These are phyloP conservation scores for Gortyna flavago DNA, from an alignment of 2,888 invertebrate species.

Conservation along the genomic window DNA sequence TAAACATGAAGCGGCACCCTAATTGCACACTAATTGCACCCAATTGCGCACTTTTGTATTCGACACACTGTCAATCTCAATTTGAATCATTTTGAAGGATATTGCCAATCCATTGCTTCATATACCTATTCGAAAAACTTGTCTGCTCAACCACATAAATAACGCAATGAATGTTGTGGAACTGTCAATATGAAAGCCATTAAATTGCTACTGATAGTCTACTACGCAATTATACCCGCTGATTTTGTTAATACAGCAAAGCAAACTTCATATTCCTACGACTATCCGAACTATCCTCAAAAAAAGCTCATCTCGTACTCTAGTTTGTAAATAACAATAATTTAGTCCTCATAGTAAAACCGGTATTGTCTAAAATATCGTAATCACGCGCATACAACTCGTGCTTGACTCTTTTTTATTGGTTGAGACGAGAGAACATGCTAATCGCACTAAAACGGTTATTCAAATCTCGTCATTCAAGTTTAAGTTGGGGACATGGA, in stretches of 20 bases:
- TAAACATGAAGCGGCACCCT: background rate
- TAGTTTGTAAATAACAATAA: conserved; percentile 51
- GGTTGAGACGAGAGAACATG: conserved; percentile 50
- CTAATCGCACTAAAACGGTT: conserved; percentile 60
- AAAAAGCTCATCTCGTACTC: conserved; percentile 38
- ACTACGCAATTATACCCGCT: background rate
- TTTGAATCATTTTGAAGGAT: no score
- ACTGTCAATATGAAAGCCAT: background rate
- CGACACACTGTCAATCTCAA: background rate
- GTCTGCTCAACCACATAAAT: background rate
- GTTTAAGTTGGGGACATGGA: conserved; percentile 40
- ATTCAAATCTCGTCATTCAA: conserved; percentile 63
- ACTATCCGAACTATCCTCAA: conserved; percentile 10
- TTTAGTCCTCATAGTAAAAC: conserved; percentile 55
- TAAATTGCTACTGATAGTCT: background rate
- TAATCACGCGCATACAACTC: conserved; percentile 43
- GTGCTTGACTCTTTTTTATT: conserved; percentile 58
- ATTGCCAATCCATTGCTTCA: background rate
- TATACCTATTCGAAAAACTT: background rate
- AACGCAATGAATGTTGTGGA: background rate
- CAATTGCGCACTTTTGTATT: no score
- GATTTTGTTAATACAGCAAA: background rate
- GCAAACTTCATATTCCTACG: conserved; percentile 3
- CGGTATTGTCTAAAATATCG: conserved; percentile 58
- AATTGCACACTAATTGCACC: background rate